phyloP scores from a whole-genome alignment of 1,140 invertebrate species.

The Papilio helenus region DNA sequence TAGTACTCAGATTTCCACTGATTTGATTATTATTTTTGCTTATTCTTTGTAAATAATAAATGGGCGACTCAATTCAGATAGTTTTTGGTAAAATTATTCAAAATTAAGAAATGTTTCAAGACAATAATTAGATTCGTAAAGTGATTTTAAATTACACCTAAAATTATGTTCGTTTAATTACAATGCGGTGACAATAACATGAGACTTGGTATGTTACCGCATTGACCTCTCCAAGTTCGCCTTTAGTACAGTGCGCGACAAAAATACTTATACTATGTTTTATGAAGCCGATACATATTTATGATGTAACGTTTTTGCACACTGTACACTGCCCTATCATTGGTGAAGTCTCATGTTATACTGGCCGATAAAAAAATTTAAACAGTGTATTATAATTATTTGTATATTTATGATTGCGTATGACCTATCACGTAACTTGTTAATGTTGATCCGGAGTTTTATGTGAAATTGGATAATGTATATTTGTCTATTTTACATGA shows the following conservation, averaged over 20 bases:
- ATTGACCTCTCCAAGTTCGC: no score
- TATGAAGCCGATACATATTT: no score
- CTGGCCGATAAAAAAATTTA: not conserved
- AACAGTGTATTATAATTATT: conserved; percentile 42
- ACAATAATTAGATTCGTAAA: conserved; percentile 76
- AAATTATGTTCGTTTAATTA: not conserved
- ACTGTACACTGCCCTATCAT: not conserved
- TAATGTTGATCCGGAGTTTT: conserved; percentile 77
- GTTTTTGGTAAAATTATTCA: conserved; percentile 42
- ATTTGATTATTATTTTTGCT: not conserved
- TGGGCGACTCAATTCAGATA: not conserved
- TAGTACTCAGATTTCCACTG: not conserved
- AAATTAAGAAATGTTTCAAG: conserved; percentile 59
- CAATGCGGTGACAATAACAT: not conserved
- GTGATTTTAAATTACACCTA: conserved; percentile 45
- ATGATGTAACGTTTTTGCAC: not conserved
- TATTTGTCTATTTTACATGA: conserved; percentile 82
- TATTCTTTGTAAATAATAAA: not conserved
- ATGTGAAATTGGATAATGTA: conserved; percentile 74
- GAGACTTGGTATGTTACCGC: not conserved
- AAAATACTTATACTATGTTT: no score
- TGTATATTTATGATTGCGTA: conserved; percentile 33
- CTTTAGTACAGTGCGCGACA: no score
- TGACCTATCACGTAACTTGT: conserved; percentile 72
- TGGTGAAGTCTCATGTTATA: not conserved